phyloP scores from a whole-genome alignment of 2,797 vertebrate genomes.

The Gymnopithys bicolor region DNA sequence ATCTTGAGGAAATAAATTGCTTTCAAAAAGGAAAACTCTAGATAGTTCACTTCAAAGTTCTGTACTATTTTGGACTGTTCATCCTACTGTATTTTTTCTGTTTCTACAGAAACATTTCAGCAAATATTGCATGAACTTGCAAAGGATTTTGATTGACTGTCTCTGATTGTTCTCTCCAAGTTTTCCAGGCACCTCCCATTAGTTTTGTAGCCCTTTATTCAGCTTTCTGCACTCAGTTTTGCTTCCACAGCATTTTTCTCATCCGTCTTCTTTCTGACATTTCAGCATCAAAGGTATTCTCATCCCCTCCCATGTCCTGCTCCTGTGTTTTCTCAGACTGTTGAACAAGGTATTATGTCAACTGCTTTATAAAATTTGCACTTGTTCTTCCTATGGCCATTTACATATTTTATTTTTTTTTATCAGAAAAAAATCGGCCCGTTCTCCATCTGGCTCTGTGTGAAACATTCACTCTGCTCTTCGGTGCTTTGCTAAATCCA shows the following conservation, averaged over 20 bases:
- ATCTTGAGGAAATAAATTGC: neutral
- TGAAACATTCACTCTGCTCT: rapidly evolving
- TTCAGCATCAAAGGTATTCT: neutral
- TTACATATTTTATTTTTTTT: neutral
- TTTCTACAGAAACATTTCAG: neutral
- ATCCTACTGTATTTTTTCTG: neutral
- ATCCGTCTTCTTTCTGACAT: neutral
- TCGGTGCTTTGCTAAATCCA: rapidly evolving
- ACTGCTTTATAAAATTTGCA: neutral
- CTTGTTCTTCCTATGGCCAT: neutral
- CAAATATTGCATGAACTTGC: neutral
- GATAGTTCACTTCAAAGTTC: neutral
- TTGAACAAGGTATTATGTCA: neutral
- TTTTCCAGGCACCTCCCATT: neutral
- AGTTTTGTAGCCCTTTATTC: neutral
- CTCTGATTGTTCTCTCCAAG: neutral
- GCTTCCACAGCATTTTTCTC: constrained; percentile 9
- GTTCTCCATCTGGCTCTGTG: rapidly evolving
- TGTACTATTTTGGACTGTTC: neutral
- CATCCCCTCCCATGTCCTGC: neutral
- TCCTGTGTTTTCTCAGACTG: neutral
- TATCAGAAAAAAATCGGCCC: neutral
- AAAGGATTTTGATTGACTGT: neutral
- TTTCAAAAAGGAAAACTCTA: neutral
- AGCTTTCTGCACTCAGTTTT: constrained; percentile 46